A percentile compares a stretch with the other conserved stretches of the same genome.
These are phyloP conservation scores for Habropoda laboriosa DNA, from an alignment of 1,140 invertebrate species.

Conservation along the genomic window DNA sequence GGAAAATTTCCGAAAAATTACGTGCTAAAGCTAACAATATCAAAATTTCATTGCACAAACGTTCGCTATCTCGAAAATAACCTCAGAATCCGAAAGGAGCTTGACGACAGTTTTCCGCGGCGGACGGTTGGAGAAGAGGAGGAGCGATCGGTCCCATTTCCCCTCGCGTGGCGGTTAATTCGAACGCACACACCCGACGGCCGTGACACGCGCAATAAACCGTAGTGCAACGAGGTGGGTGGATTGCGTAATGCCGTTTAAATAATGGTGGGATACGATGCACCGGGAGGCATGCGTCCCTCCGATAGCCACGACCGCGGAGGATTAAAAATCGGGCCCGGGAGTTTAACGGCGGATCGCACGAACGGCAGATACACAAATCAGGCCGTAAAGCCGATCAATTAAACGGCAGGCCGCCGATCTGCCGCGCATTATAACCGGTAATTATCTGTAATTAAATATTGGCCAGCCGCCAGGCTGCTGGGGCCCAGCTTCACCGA, in stretches of 20 bases:
- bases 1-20: no score
- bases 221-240: constrained; percentile 63
- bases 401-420: constrained; percentile 76
- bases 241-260: constrained; percentile 69
- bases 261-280: constrained; percentile 59
- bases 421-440: constrained; percentile 74
- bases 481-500: constrained; percentile 35
- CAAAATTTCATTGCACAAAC: no score
- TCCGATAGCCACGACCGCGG: neutral
- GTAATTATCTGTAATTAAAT: constrained; percentile 78
- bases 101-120: no score
- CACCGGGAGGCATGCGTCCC: constrained; percentile 43
- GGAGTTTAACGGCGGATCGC: constrained; percentile 62
- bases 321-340: constrained; percentile 65
- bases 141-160: neutral
- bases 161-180: constrained; percentile 35
- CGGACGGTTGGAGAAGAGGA: neutral
- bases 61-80: no score
- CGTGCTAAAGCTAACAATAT: no score
- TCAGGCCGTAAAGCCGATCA: constrained; percentile 76
- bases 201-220: constrained; percentile 52
- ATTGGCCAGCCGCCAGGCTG: constrained; percentile 63
- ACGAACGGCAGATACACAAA: constrained; percentile 74
- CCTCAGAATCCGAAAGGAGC: no score
- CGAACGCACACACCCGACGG: neutral